Conservation (phyloP, 2,113 vertebrate species). For the Erythrolamprus reginae region DNA sequence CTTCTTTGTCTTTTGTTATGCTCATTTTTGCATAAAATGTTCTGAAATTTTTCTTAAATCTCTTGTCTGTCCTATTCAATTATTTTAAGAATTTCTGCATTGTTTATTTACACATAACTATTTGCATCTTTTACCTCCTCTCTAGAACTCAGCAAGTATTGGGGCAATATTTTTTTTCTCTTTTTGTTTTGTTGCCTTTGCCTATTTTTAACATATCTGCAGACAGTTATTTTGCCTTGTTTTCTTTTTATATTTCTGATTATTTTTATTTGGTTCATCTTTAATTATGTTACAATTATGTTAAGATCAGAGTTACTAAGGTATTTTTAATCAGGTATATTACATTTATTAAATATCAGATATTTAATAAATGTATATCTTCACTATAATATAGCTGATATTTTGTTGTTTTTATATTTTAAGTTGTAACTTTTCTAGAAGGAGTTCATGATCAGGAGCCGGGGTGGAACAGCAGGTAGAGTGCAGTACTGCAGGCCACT, state of each 20-base stretch:
- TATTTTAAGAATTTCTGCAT: too few species aligned
- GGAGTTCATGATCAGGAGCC: too few species aligned
- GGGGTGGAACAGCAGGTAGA: too few species aligned
- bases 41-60: not conserved
- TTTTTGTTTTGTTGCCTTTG: not conserved
- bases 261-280: not conserved
- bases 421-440: too few species aligned
- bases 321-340: not conserved
- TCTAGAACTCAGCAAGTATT: not conserved
- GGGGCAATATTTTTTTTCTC: not conserved
- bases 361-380: not conserved
- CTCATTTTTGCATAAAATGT: not conserved
- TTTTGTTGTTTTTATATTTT: too few species aligned
- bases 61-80: not conserved
- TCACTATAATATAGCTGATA: too few species aligned
- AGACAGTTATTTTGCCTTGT: not conserved
- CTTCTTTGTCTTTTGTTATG: not conserved
- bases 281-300: not conserved
- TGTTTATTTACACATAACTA: too few species aligned
- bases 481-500: too few species aligned
- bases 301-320: not conserved
- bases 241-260: not conserved
- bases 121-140: not conserved
- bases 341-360: too few species aligned
- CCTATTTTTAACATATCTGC: not conserved